phyloP scores from a whole-genome alignment of 1,140 invertebrate genomes.

The Trichomalopsis sarcophagae region DNA sequence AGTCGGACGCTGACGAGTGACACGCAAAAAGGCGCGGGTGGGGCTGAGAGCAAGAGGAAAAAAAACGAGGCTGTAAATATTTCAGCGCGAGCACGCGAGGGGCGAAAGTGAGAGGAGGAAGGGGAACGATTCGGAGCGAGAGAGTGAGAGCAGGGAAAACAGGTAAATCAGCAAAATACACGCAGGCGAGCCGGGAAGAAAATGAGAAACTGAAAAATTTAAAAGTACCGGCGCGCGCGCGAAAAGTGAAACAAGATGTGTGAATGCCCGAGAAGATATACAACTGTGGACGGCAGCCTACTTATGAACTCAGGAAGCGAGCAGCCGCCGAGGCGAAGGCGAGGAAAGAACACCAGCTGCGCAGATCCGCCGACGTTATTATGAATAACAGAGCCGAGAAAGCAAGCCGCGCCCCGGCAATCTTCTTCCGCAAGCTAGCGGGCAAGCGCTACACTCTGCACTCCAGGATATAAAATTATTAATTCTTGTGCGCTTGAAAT shows the following conservation, averaged over 20 bases:
- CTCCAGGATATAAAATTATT: slow-evolving; percentile 24
- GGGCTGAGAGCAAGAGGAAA: background rate
- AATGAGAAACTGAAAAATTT: slow-evolving; percentile 46
- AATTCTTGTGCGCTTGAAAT: slow-evolving; percentile 24
- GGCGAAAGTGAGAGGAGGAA: background rate
- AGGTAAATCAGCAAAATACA: slow-evolving; percentile 32
- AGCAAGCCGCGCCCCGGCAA: background rate
- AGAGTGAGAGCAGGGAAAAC: background rate
- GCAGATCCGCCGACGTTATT: slow-evolving; percentile 21
- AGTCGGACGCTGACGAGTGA: background rate
- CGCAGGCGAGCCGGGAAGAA: background rate
- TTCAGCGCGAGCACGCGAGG: background rate
- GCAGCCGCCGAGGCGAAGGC: background rate
- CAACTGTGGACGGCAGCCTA: slow-evolving; percentile 32
- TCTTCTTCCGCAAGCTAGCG: slow-evolving; percentile 7
- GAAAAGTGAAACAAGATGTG: slow-evolving; percentile 47
- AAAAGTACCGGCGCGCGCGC: slow-evolving; percentile 15
- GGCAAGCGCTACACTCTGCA: too few species aligned
- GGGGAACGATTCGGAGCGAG: background rate
- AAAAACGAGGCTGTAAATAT: slow-evolving; percentile 17
- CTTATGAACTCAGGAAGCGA: slow-evolving; percentile 44
- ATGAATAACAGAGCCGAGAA: slow-evolving; percentile 39
- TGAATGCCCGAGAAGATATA: slow-evolving; percentile 24
- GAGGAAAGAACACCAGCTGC: slow-evolving; percentile 29
- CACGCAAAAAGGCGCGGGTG: background rate